Base-by-base conservation (phyloP, 2,113 vertebrate genomes). In the Anarhynchus alexandrinus region DNA sequence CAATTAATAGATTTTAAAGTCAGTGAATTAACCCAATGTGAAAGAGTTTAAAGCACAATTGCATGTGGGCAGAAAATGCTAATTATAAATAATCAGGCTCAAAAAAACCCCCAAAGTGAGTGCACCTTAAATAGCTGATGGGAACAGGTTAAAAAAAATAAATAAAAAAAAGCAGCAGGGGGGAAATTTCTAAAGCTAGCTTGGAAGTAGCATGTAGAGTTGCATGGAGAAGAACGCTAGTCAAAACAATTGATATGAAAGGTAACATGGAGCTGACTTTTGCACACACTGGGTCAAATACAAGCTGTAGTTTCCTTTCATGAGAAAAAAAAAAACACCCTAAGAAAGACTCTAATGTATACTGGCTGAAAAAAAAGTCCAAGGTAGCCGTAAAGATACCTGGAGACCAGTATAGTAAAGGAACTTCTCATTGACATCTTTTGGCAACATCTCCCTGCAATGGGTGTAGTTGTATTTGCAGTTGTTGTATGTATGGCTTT, bases 1-100 rank as follows among this genome's bases (percentile, higher is more conserved):
- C 95, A 91, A 95, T 96, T 96, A 96, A 97, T 96, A 91, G 86
- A 95, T 96, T 96, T 94, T 94, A 93, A 97, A 96, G 94, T 96
- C 96, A 96, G 82, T 80, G 91, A 96, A 96, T 95, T 95, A 96
- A 92, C 65, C 78, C 76, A 42, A 66, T 17, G 82, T 96, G 91
- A 96, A 95, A 93, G 88, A 94, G 76, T 96, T 96, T 93, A 58
- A 82, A 78, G 70, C 61, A 88, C 84, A 96, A 93, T 95, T 97
- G 84, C 86, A 6, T 71, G 55, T 20, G 78, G 59, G 66, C 71
- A 93, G 74, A 94, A 91, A 90, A 95, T 77, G 78, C 88, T 97
- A 96, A 96, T 95, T 96, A 95, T 90, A 96, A 97, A 91, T 95
- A 96, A 95, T 95, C 95, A 94, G 80, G 29, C 51, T 95, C 22